Evolutionary conservation across 53 echinoderm and acorn worm species (phyloP).

Genomic region (Paelopatides confundens): DNA sequence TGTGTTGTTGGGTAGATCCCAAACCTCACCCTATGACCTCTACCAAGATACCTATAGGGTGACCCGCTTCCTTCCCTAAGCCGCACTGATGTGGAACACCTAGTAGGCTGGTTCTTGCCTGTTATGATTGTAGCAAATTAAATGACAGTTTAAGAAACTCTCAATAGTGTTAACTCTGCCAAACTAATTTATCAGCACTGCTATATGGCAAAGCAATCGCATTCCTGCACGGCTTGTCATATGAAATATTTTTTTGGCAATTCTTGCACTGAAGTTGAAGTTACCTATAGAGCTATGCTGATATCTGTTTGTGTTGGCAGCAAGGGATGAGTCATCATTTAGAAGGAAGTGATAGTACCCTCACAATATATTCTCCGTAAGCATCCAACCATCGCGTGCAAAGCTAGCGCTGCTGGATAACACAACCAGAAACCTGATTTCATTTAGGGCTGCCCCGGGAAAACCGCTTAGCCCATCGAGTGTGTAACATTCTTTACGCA

Average conservation of each 20-base stretch:
- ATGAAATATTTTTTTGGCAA: background rate
- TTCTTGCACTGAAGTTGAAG: background rate
- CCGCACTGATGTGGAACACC: too few species aligned
- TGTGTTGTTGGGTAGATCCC: background rate
- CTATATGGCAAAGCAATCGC: background rate
- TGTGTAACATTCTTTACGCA: background rate
- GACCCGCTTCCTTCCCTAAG: background rate
- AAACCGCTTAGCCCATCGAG: background rate
- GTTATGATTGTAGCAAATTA: too few species aligned
- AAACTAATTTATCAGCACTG: background rate
- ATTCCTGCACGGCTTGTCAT: background rate
- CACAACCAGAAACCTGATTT: conserved; percentile 26
- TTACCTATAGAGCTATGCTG: background rate
- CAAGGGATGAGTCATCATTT: background rate
- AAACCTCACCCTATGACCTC: background rate
- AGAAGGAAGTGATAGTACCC: conserved; percentile 1
- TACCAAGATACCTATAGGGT: background rate
- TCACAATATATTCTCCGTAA: background rate
- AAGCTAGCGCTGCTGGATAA: conserved; percentile 31
- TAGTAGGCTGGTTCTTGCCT: too few species aligned
- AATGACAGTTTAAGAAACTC: too few species aligned
- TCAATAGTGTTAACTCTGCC: too few species aligned
- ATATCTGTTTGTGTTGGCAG: background rate
- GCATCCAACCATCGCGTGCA: conserved; percentile 46
- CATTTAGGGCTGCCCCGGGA: conserved; percentile 35